A percentile compares a stretch with the other conserved stretches of the same genome.
phyloP scores from a whole-genome alignment of 2,888 invertebrate genomes.

The Philaethria dido region DNA sequence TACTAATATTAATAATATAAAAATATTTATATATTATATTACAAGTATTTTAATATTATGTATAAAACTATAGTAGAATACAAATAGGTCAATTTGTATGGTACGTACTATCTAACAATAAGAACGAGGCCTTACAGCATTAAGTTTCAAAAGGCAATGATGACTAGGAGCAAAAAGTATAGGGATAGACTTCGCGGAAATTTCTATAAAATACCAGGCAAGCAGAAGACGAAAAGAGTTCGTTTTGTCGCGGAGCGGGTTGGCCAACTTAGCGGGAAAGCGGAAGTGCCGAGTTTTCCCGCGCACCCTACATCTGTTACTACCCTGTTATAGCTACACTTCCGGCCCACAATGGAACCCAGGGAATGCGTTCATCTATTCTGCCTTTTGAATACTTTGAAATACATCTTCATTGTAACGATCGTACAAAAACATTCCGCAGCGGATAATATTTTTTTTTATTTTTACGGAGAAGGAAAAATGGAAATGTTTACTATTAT shows the following conservation, averaged over 20 bases:
- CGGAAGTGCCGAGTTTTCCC: constrained; percentile 61
- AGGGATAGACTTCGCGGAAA: constrained; percentile 49
- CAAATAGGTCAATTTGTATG: neutral
- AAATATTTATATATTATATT: too few species aligned
- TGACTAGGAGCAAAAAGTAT: constrained; percentile 13
- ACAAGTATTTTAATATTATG: too few species aligned
- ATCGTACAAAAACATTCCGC: constrained; percentile 28
- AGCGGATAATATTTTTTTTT: constrained; percentile 32
- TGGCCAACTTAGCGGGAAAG: constrained; percentile 56
- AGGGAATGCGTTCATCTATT: constrained; percentile 55
- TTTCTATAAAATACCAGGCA: constrained; percentile 54
- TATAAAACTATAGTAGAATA: too few species aligned
- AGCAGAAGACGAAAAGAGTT: constrained; percentile 70
- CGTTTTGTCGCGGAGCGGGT: constrained; percentile 61
- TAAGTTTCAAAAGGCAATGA: constrained; percentile 8
- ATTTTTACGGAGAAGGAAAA: constrained; percentile 28
- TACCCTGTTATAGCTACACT: constrained; percentile 56
- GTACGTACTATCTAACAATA: neutral
- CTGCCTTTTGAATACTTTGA: constrained; percentile 49
- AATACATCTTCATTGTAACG: constrained; percentile 41
- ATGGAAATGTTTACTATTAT: constrained; percentile 42
- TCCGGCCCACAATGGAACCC: constrained; percentile 35
- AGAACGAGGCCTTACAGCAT: constrained; percentile 2
- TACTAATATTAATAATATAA: too few species aligned
- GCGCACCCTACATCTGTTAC: constrained; percentile 68